phyloP scores from a whole-genome alignment of 2,797 vertebrate species.

The Cirrhinus mrigala region DNA sequence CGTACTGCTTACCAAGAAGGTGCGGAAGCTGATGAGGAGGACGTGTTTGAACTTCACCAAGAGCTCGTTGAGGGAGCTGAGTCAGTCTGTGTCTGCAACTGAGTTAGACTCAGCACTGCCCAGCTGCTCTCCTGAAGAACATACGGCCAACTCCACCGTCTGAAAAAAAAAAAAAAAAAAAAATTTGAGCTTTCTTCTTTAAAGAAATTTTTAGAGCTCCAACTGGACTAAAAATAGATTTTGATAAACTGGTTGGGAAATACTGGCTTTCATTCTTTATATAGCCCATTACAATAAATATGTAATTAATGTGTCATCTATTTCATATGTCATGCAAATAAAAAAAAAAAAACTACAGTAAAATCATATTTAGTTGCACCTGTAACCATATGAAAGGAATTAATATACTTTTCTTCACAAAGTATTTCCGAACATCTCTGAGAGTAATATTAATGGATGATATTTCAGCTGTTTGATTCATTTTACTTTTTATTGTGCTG shows the following conservation, averaged over 20 bases:
- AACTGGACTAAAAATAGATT: not conserved
- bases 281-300: not conserved
- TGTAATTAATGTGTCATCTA: slow-evolving; percentile 3
- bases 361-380: not conserved
- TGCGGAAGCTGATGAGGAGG: slow-evolving; percentile 81
- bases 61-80: slow-evolving; percentile 88
- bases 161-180: slow-evolving; percentile 65
- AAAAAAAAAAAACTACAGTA: not conserved
- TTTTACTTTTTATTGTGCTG: not conserved
- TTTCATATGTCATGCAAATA: slow-evolving; percentile 1
- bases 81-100: slow-evolving; percentile 85
- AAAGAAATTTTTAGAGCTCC: not conserved
- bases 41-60: slow-evolving; percentile 88
- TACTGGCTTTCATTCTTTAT: slow-evolving; percentile 5
- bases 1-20: slow-evolving; percentile 88
- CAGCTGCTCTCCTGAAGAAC: slow-evolving; percentile 65
- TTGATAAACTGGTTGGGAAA: not conserved
- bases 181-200: not conserved
- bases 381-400: not conserved
- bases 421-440: slow-evolving; percentile 4
- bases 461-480: not conserved
- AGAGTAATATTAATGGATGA: not conserved
- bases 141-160: slow-evolving; percentile 65
- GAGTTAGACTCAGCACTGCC: slow-evolving; percentile 75
- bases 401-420: slow-evolving; percentile 5